Percentiles rank a stretch among this genome's conserved stretches.
Conservation (phyloP, 2,113 vertebrate genomes). For the Crotalus viridis region DNA sequence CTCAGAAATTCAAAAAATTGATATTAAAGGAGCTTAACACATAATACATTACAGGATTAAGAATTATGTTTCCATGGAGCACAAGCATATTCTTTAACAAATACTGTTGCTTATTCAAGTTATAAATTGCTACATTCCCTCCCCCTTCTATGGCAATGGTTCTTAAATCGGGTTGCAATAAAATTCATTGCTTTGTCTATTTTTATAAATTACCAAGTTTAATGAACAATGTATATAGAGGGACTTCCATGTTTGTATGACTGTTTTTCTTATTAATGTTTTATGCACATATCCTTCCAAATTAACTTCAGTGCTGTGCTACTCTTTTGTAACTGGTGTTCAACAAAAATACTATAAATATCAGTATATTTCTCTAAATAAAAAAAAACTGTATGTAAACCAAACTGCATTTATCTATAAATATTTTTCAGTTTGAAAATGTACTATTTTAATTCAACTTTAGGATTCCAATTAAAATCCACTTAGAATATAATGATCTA, state of each 20-base stretch:
- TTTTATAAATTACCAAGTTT: background rate
- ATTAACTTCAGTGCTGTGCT: background rate
- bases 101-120: conserved; percentile 1
- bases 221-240: background rate
- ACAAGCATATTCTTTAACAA: conserved; percentile 31
- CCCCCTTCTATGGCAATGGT: background rate
- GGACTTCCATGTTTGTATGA: background rate
- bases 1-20: background rate
- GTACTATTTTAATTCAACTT: background rate
- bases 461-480: background rate
- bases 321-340: background rate
- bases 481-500: background rate
- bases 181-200: background rate
- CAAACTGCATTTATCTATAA: background rate
- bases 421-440: background rate
- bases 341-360: background rate
- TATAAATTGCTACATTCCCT: conserved; percentile 34
- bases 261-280: background rate
- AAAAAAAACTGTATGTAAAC: background rate
- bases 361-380: background rate
- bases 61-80: conserved; percentile 53
- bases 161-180: background rate
- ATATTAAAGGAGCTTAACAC: conserved; percentile 48
- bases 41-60: conserved; percentile 36
- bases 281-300: background rate